These are phyloP conservation scores for Sebastiscus tertius DNA, from an alignment of 2,797 vertebrate species.

Conservation along the genomic window DNA sequence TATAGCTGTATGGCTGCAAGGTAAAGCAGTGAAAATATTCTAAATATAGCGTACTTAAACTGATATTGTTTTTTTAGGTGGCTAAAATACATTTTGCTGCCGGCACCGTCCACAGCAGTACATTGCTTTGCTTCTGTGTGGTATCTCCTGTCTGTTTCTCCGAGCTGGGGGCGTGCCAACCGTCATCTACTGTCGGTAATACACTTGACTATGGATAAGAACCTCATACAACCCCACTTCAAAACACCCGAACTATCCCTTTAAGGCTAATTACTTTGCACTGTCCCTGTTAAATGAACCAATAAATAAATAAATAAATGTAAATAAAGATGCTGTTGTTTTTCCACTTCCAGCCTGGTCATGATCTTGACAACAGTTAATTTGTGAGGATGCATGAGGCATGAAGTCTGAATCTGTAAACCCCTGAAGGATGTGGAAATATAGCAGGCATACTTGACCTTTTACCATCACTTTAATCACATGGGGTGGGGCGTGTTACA, in stretches of 20 bases:
- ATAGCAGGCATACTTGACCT: conserved; percentile 19
- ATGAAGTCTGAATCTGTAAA: background rate
- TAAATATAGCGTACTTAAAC: too few relatives aligned
- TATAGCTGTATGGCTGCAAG: too few relatives aligned
- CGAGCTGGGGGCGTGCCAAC: too few relatives aligned
- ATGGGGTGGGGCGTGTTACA: background rate
- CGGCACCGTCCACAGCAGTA: too few relatives aligned
- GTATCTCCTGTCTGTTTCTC: background rate
- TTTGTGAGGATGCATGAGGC: background rate
- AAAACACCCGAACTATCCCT: background rate
- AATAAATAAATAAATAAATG: background rate
- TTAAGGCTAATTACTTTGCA: background rate
- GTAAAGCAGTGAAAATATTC: too few relatives aligned
- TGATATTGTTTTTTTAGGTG: background rate
- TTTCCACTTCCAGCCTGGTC: background rate
- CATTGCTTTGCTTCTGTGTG: background rate
- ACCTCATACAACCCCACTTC: too few relatives aligned
- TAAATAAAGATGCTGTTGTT: background rate
- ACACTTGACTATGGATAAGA: too few relatives aligned
- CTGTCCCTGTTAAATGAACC: conserved; percentile 4
- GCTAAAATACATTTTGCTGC: too few relatives aligned
- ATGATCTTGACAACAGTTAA: conserved; percentile 19
- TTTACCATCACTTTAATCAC: conserved; percentile 38
- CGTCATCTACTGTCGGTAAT: too few relatives aligned
- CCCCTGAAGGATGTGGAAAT: conserved; percentile 6